Conservation (phyloP, 2,888 invertebrate species). For the Trachelus stipa region DNA sequence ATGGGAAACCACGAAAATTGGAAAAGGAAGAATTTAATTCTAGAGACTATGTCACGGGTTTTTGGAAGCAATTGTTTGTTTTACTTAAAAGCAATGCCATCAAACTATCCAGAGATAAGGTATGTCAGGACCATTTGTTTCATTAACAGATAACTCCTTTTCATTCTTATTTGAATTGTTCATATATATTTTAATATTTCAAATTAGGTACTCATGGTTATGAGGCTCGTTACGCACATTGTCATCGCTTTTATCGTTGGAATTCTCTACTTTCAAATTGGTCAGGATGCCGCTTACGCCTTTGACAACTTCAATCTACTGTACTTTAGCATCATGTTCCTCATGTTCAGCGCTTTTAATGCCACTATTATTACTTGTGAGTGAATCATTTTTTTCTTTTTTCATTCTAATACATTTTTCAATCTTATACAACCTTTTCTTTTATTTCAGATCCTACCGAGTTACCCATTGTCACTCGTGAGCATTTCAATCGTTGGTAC, state of each 20-base stretch:
- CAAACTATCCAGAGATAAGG: slow-evolving; percentile 77
- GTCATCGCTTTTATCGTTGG: slow-evolving; percentile 86
- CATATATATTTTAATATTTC: slow-evolving; percentile 21
- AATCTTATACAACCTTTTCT: slow-evolving; percentile 3
- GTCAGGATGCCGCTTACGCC: slow-evolving; percentile 85
- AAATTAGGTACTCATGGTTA: slow-evolving; percentile 77
- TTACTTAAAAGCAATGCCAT: slow-evolving; percentile 74
- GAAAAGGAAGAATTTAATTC: slow-evolving; percentile 41
- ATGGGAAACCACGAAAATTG: slow-evolving; percentile 39
- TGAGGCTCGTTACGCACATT: slow-evolving; percentile 83
- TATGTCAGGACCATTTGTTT: slow-evolving; percentile 29
- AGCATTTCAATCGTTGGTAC: slow-evolving; percentile 93
- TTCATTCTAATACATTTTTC: background rate
- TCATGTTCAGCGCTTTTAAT: slow-evolving; percentile 95
- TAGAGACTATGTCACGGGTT: slow-evolving; percentile 71
- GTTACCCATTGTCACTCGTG: slow-evolving; percentile 82
- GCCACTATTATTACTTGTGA: slow-evolving; percentile 91
- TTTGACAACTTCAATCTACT: slow-evolving; percentile 89
- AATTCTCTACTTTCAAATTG: slow-evolving; percentile 84
- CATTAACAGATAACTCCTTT: background rate
- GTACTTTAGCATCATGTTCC: slow-evolving; percentile 92
- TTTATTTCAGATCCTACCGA: slow-evolving; percentile 81
- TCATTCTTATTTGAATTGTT: background rate
- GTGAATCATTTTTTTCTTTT: slow-evolving; percentile 60
- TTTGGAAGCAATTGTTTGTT: slow-evolving; percentile 71